A percentile compares a stretch with the other conserved stretches of the same genome.
phyloP scores from a whole-genome alignment of 2,113 vertebrate species.

The Onychostoma macrolepis region DNA sequence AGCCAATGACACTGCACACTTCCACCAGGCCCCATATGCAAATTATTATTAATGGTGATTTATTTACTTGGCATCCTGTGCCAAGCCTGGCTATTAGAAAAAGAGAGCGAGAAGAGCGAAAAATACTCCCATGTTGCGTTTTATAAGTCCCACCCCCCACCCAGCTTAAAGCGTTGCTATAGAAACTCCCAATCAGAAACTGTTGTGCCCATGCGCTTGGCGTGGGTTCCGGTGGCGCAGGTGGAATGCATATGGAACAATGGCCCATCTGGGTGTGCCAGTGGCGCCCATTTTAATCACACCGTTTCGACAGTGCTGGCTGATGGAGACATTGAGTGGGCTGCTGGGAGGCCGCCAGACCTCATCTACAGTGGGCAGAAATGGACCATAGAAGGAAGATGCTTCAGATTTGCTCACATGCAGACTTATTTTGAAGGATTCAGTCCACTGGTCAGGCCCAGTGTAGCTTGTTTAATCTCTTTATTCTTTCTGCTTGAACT shows the following conservation, averaged over 20 bases:
- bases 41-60: slow-evolving; percentile 81
- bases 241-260: slow-evolving; percentile 82
- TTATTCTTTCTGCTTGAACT: not conserved
- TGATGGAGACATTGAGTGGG: slow-evolving; percentile 77
- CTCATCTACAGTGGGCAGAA: slow-evolving; percentile 32
- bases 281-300: slow-evolving; percentile 78
- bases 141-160: slow-evolving; percentile 58
- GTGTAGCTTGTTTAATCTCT: not conserved
- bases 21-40: slow-evolving; percentile 77
- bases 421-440: slow-evolving; percentile 21
- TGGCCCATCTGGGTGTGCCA: slow-evolving; percentile 77
- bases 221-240: slow-evolving; percentile 76
- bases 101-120: slow-evolving; percentile 45
- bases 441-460: not conserved
- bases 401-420: slow-evolving; percentile 13
- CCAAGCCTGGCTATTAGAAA: slow-evolving; percentile 78
- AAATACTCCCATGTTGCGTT: slow-evolving; percentile 74
- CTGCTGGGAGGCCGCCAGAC: slow-evolving; percentile 71
- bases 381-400: not conserved
- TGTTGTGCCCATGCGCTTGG: slow-evolving; percentile 72
- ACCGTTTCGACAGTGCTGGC: slow-evolving; percentile 73
- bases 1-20: slow-evolving; percentile 74
- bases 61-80: slow-evolving; percentile 78
- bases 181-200: slow-evolving; percentile 78
- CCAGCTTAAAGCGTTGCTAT: slow-evolving; percentile 74